These are phyloP conservation scores for Pollicipes pollicipes DNA, from an alignment of 1,140 invertebrate genomes.

Conservation along the genomic window DNA sequence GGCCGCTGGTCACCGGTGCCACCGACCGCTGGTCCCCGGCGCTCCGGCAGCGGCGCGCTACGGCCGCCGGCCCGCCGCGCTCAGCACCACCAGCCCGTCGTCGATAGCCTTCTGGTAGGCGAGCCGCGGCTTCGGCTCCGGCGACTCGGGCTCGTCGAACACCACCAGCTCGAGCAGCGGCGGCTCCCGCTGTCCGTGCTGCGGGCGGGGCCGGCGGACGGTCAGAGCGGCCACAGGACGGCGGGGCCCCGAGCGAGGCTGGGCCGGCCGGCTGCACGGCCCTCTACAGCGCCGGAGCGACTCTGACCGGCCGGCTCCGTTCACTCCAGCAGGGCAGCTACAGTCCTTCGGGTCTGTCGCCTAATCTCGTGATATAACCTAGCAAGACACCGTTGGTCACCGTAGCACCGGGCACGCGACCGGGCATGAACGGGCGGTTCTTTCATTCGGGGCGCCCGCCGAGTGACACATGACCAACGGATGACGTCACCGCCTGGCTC, in stretches of 20 bases:
- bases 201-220: not conserved
- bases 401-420: not conserved
- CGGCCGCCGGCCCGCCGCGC: too few relatives aligned
- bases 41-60: too few relatives aligned
- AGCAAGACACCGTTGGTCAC: not conserved
- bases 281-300: not conserved
- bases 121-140: not conserved
- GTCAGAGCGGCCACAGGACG: not conserved
- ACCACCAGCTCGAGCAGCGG: not conserved
- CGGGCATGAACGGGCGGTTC: too few relatives aligned
- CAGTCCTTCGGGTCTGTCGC: too few relatives aligned
- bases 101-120: not conserved
- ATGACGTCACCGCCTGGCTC: too few relatives aligned
- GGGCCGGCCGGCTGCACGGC: not conserved
- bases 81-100: not conserved
- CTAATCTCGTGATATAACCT: not conserved
- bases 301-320: too few relatives aligned
- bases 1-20: too few relatives aligned
- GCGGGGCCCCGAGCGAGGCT: too few relatives aligned
- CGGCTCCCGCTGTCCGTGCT: not conserved
- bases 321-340: too few relatives aligned
- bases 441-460: too few relatives aligned
- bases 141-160: not conserved
- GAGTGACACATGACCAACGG: too few relatives aligned
- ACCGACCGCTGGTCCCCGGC: too few relatives aligned